A percentile compares a stretch with the other conserved stretches of the same genome.
phyloP scores from a whole-genome alignment of 1,140 invertebrate species.

The Andrena cerasifolii region DNA sequence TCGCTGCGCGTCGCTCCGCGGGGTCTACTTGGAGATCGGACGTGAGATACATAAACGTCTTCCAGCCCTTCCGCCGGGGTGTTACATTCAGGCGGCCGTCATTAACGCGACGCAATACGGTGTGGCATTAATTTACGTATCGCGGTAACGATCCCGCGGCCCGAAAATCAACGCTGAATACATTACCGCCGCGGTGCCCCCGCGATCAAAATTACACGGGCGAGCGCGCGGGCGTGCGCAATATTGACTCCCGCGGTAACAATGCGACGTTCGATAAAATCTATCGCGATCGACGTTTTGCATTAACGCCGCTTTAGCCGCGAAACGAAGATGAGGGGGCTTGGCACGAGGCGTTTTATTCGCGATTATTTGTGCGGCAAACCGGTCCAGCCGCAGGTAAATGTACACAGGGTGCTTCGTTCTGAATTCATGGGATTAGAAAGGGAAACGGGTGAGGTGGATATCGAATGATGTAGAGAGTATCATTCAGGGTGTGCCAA shows the following conservation, averaged over 20 bases:
- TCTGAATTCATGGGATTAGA: no score
- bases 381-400: not conserved
- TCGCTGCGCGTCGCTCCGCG: not conserved
- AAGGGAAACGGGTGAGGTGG: no score
- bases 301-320: not conserved
- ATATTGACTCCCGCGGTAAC: not conserved
- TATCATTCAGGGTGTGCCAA: no score
- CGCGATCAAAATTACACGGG: not conserved
- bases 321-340: not conserved
- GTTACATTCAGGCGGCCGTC: not conserved
- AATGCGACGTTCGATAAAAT: constrained; percentile 3
- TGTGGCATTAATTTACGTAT: not conserved
- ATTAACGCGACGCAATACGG: not conserved
- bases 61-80: not conserved
- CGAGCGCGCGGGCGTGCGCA: not conserved
- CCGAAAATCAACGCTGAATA: not conserved
- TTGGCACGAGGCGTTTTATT: constrained; percentile 10
- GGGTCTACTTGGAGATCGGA: constrained; percentile 20
- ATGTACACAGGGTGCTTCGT: not conserved
- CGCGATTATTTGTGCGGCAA: not conserved
- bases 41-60: constrained; percentile 18
- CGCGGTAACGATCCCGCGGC: no score
- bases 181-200: not conserved
- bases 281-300: not conserved
- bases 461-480: no score